Base-by-base conservation (phyloP, 1,140 invertebrate species). In the Carcinoscorpius rotundicauda region DNA sequence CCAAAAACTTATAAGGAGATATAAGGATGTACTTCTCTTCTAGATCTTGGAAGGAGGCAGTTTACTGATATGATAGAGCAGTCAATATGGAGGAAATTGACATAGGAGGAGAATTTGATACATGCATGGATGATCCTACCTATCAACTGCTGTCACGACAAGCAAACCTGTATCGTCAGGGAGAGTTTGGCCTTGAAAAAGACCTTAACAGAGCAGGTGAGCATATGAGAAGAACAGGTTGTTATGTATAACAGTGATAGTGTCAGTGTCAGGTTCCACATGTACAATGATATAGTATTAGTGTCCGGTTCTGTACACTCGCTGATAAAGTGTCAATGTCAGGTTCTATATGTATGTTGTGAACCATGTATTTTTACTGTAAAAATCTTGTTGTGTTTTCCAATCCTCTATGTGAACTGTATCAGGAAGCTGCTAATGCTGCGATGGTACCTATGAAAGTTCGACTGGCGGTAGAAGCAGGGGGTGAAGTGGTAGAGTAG, bases 381-480 rank as follows among this genome's bases (percentile, higher is more conserved):
- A n/a, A n/a, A n/a, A n/a, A n/a, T n/a, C n/a, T n/a, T n/a, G n/a
- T n/a, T n/a, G n/a, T n/a, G n/a, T n/a, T n/a, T n/a, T n/a, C n/a
- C n/a, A n/a, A n/a, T n/a, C n/a, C n/a, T 73, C 10, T 68, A 79
- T 80, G 76, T 61, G 80, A 82, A 60, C 68, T 82, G 62, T 84
- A 77, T 71, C 81, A 72, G 62, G 73, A 76, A 64, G 82, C 82
- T 52, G 82, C 82, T 58, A 81, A 84, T 62, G 70, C 70, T 55
- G 82, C 82, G 4, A 82, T 78, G 72, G 76, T 73, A 61, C 76
- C 77, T 9, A 81, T 81, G 79, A 82, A 83, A 68, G 82, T 82
- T 62, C 74, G 79, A 61, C 69, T 79, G 62, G 78, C 82, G 11
- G 82, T 83, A 68, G 66, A 68, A 63, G 57, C 61, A n/a, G 62